phyloP scores from a whole-genome alignment of 2,113 vertebrate genomes.

The Semnornis frantzii region DNA sequence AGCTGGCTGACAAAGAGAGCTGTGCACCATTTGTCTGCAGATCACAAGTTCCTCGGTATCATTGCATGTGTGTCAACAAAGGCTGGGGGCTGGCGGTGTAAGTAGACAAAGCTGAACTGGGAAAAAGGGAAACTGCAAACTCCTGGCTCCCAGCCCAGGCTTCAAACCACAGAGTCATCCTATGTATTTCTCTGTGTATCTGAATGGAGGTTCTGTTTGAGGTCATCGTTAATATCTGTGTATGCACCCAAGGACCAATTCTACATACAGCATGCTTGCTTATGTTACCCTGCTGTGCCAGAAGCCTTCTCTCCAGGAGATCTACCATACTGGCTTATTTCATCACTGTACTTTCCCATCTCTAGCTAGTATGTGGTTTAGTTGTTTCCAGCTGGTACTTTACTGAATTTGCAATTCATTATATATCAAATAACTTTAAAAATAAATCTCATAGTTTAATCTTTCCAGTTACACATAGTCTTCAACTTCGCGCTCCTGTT shows the following conservation, averaged over 20 bases:
- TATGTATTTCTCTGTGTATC: not conserved
- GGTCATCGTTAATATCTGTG: conserved; percentile 5
- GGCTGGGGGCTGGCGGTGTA: rapidly evolving
- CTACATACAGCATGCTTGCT: conserved; percentile 20
- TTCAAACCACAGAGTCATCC: conserved; percentile 2
- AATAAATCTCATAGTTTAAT: not conserved
- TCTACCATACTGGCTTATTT: not conserved
- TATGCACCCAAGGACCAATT: not conserved
- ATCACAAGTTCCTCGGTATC: not conserved
- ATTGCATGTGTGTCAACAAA: not conserved
- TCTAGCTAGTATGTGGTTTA: not conserved
- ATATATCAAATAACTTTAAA: not conserved
- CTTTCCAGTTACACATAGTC: not conserved
- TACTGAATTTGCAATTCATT: conserved; percentile 6
- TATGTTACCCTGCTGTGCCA: conserved; percentile 24
- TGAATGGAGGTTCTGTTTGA: not conserved
- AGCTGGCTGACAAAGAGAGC: not conserved
- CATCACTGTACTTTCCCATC: not conserved
- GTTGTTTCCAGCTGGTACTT: not conserved
- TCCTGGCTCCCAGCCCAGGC: not conserved
- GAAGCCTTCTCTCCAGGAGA: not conserved
- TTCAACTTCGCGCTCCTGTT: not conserved
- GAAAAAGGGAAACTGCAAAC: conserved; percentile 20
- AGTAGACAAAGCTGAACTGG: not conserved
- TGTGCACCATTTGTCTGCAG: not conserved